Evolutionary conservation across 2,797 vertebrate genomes (phyloP).

Genomic region (Melanotaenia nigrans): DNA sequence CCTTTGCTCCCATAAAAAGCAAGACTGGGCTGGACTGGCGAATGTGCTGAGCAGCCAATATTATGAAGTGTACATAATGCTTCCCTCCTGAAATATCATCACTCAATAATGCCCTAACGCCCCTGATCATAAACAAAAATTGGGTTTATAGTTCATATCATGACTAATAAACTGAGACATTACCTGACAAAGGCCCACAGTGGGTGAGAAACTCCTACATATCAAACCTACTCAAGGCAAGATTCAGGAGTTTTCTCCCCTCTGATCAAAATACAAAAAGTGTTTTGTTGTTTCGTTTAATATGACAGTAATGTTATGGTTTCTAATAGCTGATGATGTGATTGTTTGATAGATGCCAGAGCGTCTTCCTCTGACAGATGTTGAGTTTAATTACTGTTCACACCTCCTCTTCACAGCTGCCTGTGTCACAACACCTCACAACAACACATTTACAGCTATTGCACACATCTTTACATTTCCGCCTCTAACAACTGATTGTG

Average conservation of each 20-base stretch:
- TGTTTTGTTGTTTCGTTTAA: constrained; percentile 30
- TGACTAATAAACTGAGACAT: constrained; percentile 75
- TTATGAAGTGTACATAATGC: constrained; percentile 75
- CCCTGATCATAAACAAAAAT: constrained; percentile 75
- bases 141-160: constrained; percentile 78
- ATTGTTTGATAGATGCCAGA: constrained; percentile 54
- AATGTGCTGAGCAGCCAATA: constrained; percentile 73
- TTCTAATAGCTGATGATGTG: constrained; percentile 59
- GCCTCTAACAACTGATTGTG: constrained; percentile 20
- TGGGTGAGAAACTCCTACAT: constrained; percentile 56
- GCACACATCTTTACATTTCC: constrained; percentile 18
- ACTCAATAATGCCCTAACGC: constrained; percentile 68
- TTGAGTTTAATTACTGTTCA: constrained; percentile 81
- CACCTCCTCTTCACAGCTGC: constrained; percentile 64
- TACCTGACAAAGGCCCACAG: constrained; percentile 65
- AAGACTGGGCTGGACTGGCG: constrained; percentile 50
- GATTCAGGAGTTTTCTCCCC: constrained; percentile 15
- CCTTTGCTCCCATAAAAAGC: constrained; percentile 62
- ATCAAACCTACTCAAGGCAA: constrained; percentile 18
- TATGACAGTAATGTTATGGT: constrained; percentile 51
- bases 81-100: constrained; percentile 77
- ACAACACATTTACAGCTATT: constrained; percentile 44
- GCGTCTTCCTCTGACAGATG: constrained; percentile 68
- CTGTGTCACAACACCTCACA: constrained; percentile 44
- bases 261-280: constrained; percentile 23